Evolutionary conservation across 1,140 invertebrate species (phyloP).

Genomic region (Lineus longissimus): DNA sequence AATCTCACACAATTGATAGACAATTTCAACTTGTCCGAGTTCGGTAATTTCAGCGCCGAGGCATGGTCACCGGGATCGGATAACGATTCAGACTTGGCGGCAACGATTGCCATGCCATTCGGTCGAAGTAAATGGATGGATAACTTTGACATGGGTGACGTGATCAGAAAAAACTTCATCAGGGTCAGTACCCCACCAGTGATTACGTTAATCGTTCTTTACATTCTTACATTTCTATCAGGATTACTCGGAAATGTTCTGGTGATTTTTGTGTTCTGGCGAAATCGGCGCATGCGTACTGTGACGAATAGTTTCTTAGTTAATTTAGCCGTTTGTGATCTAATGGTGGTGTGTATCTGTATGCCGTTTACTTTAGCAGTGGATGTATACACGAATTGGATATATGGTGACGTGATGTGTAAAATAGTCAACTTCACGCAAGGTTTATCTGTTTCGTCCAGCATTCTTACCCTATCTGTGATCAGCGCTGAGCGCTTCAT

Average conservation of each 20-base stretch:
- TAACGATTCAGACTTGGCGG: too few species aligned
- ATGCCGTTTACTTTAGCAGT: conserved; percentile 76
- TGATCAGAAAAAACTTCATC: too few species aligned
- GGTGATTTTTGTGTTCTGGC: conserved; percentile 60
- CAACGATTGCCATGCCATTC: too few species aligned
- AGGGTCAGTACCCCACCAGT: neutral
- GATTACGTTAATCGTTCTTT: conserved; percentile 63
- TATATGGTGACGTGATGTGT: conserved; percentile 71
- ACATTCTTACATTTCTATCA: conserved; percentile 79
- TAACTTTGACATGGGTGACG: too few species aligned
- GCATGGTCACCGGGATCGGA: too few species aligned
- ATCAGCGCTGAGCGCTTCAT: conserved; percentile 18
- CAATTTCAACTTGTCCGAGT: too few species aligned
- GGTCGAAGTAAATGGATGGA: too few species aligned
- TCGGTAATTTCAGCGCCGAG: too few species aligned
- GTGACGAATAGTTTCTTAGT: conserved; percentile 86
- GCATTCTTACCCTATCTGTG: conserved; percentile 13
- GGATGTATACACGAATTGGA: conserved; percentile 83
- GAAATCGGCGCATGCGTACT: conserved; percentile 56
- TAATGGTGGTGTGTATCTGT: conserved; percentile 73
- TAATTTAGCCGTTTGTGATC: conserved; percentile 72
- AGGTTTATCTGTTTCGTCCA: conserved; percentile 13
- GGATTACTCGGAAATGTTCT: conserved; percentile 83
- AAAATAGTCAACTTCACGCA: conserved; percentile 23
- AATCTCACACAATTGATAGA: too few species aligned